Evolutionary conservation across 2,888 invertebrate species (phyloP), one percentile per base, ranked within the genome.

Genomic region (Julus scanicus): DNA sequence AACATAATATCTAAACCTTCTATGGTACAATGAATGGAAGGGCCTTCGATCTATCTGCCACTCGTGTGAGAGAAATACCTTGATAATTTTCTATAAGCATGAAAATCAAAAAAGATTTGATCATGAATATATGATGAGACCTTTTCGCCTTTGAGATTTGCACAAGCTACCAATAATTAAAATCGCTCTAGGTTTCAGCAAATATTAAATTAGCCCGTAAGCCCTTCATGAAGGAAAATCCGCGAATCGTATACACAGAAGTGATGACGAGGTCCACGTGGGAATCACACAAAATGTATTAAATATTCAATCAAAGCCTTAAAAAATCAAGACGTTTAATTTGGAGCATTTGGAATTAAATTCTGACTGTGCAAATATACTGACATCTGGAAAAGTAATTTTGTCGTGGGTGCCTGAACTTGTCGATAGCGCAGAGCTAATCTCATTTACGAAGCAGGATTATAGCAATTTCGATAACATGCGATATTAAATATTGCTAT

Each of bases 141-240:
- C 63, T 63, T 84, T 29, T 44, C 39, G 44, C 84, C 84, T 84
- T 84, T 44, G 84, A 84, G 84, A 84, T 84, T 84, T 84, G 63
- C 84, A 84, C 84, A 84, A 84, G n/a, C 84, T 84, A 29, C 84
- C 44, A 84, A 84, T 84, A 84, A 84, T 84, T 84, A 84, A 84
- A 84, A 84, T 84, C 37, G 84, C 84, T 84, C 84, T 29, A 84
- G 84, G 84, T 84, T 84, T 44, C 40, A 29, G 84, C 20, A 84
- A 84, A 84, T 84, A 84, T 84, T 84, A 40, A 84, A 84, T 84
- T 84, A 84, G 44, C 44, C 84, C 17, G 2, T 84, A 84, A 9
- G 39, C 44, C 29, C 84, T 84, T 63, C 63, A 17, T n/a, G 63
- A n/a, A 63, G 63, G 53, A n/a, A 63, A 63, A 63, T 63, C n/a